These are phyloP conservation scores for Dicrurus megarhynchus DNA, from an alignment of 2,113 vertebrate species.

Conservation along the genomic window DNA sequence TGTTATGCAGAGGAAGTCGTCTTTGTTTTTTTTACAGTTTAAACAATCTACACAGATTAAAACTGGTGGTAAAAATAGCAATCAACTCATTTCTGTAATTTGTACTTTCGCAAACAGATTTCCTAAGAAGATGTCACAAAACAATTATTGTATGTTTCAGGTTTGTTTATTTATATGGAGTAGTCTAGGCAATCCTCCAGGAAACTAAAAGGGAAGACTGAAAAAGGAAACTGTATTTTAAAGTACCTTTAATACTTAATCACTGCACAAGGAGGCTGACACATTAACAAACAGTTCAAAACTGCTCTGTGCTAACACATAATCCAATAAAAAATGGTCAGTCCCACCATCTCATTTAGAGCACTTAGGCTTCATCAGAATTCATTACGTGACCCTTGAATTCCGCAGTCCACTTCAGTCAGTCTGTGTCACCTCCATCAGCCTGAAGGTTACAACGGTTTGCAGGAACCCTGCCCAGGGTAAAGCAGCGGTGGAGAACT, in stretches of 20 bases:
- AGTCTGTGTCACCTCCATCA: neutral
- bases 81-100: neutral
- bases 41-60: neutral
- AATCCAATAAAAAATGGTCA: neutral
- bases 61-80: neutral
- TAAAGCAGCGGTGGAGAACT: neutral
- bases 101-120: neutral
- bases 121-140: neutral
- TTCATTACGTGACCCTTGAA: neutral
- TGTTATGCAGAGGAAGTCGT: neutral
- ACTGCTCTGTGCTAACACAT: accelerated
- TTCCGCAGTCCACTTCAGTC: neutral
- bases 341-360: neutral
- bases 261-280: neutral
- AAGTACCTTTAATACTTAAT: neutral
- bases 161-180: neutral
- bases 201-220: neutral
- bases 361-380: neutral
- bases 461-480: neutral
- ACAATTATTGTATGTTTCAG: neutral
- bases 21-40: neutral
- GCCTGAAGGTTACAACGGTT: neutral
- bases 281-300: neutral
- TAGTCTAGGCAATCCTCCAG: neutral
- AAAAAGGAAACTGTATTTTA: neutral